Percentiles rank a stretch among this genome's conserved stretches.
phyloP scores from a whole-genome alignment of 2,113 vertebrate species.

The Hiodon alosoides region DNA sequence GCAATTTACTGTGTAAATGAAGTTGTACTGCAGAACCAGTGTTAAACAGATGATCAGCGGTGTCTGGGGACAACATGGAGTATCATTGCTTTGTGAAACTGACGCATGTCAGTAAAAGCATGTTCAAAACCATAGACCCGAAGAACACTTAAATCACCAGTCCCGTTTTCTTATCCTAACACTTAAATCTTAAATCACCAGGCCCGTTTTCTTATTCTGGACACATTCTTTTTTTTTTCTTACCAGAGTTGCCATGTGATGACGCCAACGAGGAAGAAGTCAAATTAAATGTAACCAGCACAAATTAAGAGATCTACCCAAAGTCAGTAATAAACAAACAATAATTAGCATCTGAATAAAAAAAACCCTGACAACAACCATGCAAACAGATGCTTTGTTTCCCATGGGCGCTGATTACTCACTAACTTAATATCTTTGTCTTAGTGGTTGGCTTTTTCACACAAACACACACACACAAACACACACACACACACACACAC shows the following conservation, averaged over 20 bases:
- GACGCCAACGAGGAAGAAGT: constrained; percentile 5
- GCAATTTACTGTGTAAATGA: too few relatives aligned
- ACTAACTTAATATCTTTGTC: constrained; percentile 62
- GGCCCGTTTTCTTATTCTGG: too few relatives aligned
- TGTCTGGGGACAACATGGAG: too few relatives aligned
- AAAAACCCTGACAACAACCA: constrained; percentile 34
- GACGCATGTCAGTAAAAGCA: too few relatives aligned
- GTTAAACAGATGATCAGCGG: too few relatives aligned
- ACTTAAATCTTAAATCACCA: too few relatives aligned
- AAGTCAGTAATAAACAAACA: constrained; percentile 52
- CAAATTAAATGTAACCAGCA: constrained; percentile 32
- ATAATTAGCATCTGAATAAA: constrained; percentile 62
- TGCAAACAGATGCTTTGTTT: constrained; percentile 55
- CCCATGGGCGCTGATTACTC: constrained; percentile 54
- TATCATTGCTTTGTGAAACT: too few relatives aligned
- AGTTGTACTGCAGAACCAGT: too few relatives aligned
- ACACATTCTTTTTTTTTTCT: neutral
- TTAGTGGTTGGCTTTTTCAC: constrained; percentile 50
- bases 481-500: constrained; percentile 30
- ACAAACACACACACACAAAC: constrained; percentile 38
- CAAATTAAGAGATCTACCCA: constrained; percentile 30
- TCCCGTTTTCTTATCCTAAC: too few relatives aligned
- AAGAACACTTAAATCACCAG: too few relatives aligned
- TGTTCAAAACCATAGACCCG: too few relatives aligned
- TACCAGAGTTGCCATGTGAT: neutral